phyloP scores from a whole-genome alignment of 2,888 invertebrate genomes.

The Muscina levida region DNA sequence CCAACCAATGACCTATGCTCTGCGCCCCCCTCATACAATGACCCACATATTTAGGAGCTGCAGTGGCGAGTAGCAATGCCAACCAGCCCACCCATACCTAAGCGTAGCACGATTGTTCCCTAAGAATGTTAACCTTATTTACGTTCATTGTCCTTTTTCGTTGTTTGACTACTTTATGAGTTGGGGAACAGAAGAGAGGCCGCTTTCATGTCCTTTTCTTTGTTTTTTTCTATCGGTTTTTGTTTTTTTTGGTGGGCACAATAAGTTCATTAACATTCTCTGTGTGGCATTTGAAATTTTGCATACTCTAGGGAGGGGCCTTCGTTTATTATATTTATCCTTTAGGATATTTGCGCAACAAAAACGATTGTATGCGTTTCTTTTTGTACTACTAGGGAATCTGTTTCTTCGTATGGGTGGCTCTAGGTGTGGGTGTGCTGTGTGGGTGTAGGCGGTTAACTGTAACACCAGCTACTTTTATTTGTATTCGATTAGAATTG shows the following conservation, averaged over 20 bases:
- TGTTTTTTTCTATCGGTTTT: too few species aligned
- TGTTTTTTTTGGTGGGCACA: neutral
- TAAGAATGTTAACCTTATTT: conserved; percentile 21
- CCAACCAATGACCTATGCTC: conserved; percentile 3
- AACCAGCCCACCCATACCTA: neutral
- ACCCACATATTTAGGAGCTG: conserved; percentile 16
- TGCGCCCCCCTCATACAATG: conserved; percentile 1
- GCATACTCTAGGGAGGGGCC: neutral
- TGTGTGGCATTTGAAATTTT: neutral
- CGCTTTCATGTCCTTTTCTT: neutral
- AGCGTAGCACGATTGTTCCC: neutral
- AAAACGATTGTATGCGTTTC: neutral
- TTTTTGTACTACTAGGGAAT: neutral
- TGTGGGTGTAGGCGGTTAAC: neutral
- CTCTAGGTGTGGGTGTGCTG: too few species aligned
- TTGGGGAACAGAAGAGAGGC: neutral
- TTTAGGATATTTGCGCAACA: conserved; percentile 18
- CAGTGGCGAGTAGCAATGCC: neutral
- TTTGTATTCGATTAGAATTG: neutral
- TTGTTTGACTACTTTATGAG: neutral
- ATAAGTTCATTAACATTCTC: conserved; percentile 27
- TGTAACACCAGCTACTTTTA: neutral
- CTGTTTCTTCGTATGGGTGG: neutral
- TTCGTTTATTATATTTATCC: conserved; percentile 15
- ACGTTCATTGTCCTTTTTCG: conserved; percentile 24